phyloP scores from a whole-genome alignment of 2,113 vertebrate genomes.

The Dipodomys ordii region DNA sequence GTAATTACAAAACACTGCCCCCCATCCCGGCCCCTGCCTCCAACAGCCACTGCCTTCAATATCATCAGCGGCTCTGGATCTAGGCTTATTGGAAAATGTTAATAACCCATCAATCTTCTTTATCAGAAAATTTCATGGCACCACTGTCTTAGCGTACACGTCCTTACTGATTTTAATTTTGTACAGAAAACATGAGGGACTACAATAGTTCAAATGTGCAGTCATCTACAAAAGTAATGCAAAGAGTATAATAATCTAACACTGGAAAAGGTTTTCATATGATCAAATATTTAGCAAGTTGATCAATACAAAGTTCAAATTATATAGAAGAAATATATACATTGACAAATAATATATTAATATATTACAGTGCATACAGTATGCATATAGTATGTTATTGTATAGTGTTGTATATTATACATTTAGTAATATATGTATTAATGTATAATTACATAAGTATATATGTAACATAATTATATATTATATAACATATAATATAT shows the following conservation, averaged over 20 bases:
- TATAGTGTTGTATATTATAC: too few relatives aligned
- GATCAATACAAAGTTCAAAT: neutral
- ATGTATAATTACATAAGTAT: too few relatives aligned
- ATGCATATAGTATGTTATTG: too few relatives aligned
- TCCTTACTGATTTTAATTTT: conserved; percentile 67
- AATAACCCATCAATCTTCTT: conserved; percentile 59
- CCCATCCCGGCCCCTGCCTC: too few relatives aligned
- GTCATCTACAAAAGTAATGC: conserved; percentile 38
- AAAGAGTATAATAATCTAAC: conserved; percentile 47
- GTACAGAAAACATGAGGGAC: neutral
- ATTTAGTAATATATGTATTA: too few relatives aligned
- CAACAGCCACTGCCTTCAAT: conserved; percentile 18
- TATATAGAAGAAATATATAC: neutral
- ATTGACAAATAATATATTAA: too few relatives aligned
- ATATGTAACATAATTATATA: too few relatives aligned
- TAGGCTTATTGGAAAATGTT: conserved; percentile 58
- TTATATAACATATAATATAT: too few relatives aligned
- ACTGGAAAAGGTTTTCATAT: conserved; percentile 53
- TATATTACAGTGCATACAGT: too few relatives aligned
- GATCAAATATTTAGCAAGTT: conserved; percentile 61
- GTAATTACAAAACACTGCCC: neutral
- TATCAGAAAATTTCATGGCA: conserved; percentile 46
- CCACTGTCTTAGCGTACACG: conserved; percentile 51
- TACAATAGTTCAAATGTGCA: conserved; percentile 34
- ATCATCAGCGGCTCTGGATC: conserved; percentile 43